phyloP scores from a whole-genome alignment of 2,113 vertebrate species.

The Toxotes jaculatrix region DNA sequence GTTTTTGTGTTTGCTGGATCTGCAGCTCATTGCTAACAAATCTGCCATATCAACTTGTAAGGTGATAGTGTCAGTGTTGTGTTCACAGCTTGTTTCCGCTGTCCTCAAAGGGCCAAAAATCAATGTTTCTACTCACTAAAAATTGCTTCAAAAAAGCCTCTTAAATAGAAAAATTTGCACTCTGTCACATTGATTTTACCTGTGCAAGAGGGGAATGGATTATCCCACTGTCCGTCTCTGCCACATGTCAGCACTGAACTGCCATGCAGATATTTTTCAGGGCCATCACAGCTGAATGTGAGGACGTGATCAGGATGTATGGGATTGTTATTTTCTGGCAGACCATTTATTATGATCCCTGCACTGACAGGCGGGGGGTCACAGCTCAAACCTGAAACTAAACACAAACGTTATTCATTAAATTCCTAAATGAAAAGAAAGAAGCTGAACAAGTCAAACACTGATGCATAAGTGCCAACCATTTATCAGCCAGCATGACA shows the following conservation, averaged over 20 bases:
- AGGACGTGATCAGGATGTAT: constrained; percentile 82
- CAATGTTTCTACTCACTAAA: too few relatives aligned
- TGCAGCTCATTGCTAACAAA: too few relatives aligned
- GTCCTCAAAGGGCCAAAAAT: too few relatives aligned
- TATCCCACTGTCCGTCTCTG: constrained; percentile 84
- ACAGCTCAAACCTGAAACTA: constrained; percentile 45
- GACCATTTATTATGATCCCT: background rate
- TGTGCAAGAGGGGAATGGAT: constrained; percentile 81
- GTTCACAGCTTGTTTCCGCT: too few relatives aligned
- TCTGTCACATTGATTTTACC: constrained; percentile 73
- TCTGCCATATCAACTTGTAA: too few relatives aligned
- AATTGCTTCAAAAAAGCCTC: too few relatives aligned
- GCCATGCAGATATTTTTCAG: constrained; percentile 74
- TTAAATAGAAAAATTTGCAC: too few relatives aligned
- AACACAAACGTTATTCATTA: constrained; percentile 3
- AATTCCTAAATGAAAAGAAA: too few relatives aligned
- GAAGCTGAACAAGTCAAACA: background rate
- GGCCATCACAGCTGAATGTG: constrained; percentile 81
- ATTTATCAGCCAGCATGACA: too few relatives aligned
- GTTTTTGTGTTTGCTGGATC: too few relatives aligned
- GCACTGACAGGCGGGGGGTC: background rate
- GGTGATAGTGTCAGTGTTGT: too few relatives aligned
- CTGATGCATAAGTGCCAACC: too few relatives aligned
- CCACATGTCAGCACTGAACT: constrained; percentile 81
- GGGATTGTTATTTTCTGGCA: constrained; percentile 66